A percentile compares a stretch with the other conserved stretches of the same genome.
These are phyloP conservation scores for Australoheros facetus DNA, from an alignment of 2,797 vertebrate species.

Conservation along the genomic window DNA sequence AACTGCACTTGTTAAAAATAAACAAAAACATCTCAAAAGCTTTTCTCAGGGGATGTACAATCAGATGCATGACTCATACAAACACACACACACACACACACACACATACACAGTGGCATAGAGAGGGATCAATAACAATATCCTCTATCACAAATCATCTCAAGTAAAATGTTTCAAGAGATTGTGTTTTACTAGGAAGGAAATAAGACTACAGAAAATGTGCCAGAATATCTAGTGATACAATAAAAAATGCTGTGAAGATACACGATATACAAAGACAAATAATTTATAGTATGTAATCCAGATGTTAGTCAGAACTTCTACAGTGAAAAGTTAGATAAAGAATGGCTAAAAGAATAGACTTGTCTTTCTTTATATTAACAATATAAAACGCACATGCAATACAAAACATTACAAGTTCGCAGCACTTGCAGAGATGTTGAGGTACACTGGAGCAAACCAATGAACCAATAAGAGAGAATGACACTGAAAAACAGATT, in stretches of 20 bases:
- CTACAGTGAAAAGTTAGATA: background rate
- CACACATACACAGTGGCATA: background rate
- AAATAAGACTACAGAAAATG: background rate
- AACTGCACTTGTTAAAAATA: slow-evolving; percentile 7
- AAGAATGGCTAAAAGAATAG: background rate
- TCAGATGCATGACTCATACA: slow-evolving; percentile 19
- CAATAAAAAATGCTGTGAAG: background rate
- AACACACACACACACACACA: background rate
- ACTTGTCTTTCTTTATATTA: background rate
- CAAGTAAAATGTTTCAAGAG: slow-evolving; percentile 17
- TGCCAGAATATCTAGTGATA: background rate
- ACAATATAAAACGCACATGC: background rate
- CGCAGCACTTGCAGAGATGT: background rate
- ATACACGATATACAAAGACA: background rate
- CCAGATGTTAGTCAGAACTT: background rate
- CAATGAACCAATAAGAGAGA: slow-evolving; percentile 16
- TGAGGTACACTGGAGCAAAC: background rate
- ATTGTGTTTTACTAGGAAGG: background rate
- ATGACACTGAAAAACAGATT: slow-evolving; percentile 19
- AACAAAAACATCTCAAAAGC: slow-evolving; percentile 6
- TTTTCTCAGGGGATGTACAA: slow-evolving; percentile 17
- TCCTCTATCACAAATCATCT: slow-evolving; percentile 31
- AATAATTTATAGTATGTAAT: background rate
- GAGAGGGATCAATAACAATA: slow-evolving; percentile 41
- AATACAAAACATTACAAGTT: background rate